These are phyloP conservation scores for Uromys caudimaculatus DNA, from an alignment of 2,797 vertebrate species.

Conservation along the genomic window DNA sequence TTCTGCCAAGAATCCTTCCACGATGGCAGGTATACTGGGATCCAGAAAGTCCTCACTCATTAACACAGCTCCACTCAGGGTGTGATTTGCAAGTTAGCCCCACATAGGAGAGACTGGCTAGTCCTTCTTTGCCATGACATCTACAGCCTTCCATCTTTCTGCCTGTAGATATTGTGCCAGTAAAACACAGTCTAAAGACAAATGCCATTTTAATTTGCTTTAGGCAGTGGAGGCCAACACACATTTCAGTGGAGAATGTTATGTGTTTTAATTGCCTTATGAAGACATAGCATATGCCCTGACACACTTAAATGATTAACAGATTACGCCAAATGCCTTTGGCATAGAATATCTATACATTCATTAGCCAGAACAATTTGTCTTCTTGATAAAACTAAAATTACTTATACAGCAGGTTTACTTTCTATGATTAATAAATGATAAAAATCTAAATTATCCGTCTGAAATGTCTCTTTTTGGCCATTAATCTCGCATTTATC, in stretches of 20 bases:
- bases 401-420: conserved; percentile 90
- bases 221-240: conserved; percentile 84
- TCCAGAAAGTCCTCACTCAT: conserved; percentile 14
- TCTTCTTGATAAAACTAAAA: conserved; percentile 91
- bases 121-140: neutral
- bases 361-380: conserved; percentile 89
- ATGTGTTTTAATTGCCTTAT: conserved; percentile 89
- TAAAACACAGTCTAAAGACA: conserved; percentile 81
- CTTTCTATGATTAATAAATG: conserved; percentile 90
- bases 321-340: conserved; percentile 88
- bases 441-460: conserved; percentile 91
- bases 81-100: conserved; percentile 42
- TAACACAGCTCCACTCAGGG: neutral
- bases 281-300: conserved; percentile 90
- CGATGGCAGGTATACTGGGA: neutral
- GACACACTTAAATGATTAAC: conserved; percentile 91
- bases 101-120: neutral
- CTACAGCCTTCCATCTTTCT: conserved; percentile 57
- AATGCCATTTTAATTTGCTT: conserved; percentile 87
- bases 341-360: conserved; percentile 89
- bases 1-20: conserved; percentile 45
- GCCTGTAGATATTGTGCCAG: conserved; percentile 75
- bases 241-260: conserved; percentile 85
- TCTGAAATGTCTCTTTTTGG: conserved; percentile 87
- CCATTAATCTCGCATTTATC: conserved; percentile 89